Percentiles rank a stretch among this genome's conserved stretches.
Conservation (phyloP, 2,797 vertebrate genomes). For the Tadarida brasiliensis region DNA sequence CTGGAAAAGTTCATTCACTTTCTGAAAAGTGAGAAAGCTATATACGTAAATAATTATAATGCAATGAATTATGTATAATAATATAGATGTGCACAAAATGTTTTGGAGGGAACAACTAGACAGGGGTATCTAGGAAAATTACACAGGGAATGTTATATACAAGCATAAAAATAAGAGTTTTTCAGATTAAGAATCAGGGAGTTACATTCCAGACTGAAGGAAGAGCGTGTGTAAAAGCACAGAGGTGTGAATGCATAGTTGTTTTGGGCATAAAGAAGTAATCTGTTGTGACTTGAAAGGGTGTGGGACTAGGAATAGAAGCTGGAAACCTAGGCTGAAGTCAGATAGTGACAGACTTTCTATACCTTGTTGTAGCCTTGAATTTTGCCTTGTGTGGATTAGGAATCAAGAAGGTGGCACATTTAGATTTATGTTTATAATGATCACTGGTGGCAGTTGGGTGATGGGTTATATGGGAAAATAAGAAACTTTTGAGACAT, state of each 20-base stretch:
- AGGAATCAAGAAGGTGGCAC: background rate
- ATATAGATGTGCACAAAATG: background rate
- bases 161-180: background rate
- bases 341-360: background rate
- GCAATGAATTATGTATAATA: background rate
- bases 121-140: background rate
- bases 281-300: background rate
- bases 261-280: background rate
- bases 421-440: conserved; percentile 4
- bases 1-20: conserved; percentile 1
- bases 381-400: background rate
- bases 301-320: background rate
- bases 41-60: background rate
- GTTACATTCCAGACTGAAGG: background rate
- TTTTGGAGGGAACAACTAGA: background rate
- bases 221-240: background rate
- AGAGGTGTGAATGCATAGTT: background rate
- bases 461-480: background rate
- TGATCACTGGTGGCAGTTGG: background rate
- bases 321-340: background rate
- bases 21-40: background rate
- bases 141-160: background rate
- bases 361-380: background rate
- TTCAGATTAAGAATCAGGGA: background rate
- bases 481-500: background rate